Percentiles rank a stretch among this genome's conserved stretches.
phyloP scores from a whole-genome alignment of 2,113 vertebrate species.

The Nestor notabilis region DNA sequence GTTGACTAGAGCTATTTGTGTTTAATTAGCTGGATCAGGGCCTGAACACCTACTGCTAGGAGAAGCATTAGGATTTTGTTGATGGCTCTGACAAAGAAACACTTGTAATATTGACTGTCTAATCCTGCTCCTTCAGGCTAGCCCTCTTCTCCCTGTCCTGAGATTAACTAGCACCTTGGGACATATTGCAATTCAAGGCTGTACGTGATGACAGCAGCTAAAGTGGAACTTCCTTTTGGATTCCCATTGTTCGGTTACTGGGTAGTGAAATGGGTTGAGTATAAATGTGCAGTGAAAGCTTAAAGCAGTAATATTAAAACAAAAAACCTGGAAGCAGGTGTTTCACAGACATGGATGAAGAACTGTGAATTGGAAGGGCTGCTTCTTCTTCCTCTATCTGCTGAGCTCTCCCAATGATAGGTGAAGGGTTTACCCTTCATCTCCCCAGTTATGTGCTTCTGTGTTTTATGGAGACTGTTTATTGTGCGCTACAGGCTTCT shows the following conservation, averaged over 20 bases:
- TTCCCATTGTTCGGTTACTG: neutral
- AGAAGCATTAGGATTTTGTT: neutral
- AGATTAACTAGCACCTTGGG: neutral
- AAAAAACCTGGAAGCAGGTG: neutral
- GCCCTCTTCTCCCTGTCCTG: neutral
- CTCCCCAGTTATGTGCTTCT: constrained; percentile 10
- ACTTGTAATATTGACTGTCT: rapidly evolving
- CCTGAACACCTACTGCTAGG: neutral
- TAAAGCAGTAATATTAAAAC: neutral
- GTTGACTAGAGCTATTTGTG: neutral
- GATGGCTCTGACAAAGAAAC: neutral
- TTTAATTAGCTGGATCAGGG: neutral
- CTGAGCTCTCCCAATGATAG: neutral
- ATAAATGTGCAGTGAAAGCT: neutral
- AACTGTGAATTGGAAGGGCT: neutral
- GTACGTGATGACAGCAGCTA: neutral
- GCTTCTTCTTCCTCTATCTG: neutral
- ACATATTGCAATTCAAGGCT: neutral
- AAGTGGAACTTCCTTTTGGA: neutral
- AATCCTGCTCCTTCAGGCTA: neutral
- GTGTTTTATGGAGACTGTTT: constrained; percentile 40
- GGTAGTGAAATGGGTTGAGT: neutral
- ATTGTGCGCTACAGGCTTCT: constrained; percentile 17
- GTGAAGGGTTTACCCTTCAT: constrained; percentile 33
- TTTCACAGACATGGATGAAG: neutral